A percentile compares a stretch with the other conserved stretches of the same genome.
These are phyloP conservation scores for Lipotes vexillifer DNA, from an alignment of 2,113 vertebrate species.

Conservation along the genomic window DNA sequence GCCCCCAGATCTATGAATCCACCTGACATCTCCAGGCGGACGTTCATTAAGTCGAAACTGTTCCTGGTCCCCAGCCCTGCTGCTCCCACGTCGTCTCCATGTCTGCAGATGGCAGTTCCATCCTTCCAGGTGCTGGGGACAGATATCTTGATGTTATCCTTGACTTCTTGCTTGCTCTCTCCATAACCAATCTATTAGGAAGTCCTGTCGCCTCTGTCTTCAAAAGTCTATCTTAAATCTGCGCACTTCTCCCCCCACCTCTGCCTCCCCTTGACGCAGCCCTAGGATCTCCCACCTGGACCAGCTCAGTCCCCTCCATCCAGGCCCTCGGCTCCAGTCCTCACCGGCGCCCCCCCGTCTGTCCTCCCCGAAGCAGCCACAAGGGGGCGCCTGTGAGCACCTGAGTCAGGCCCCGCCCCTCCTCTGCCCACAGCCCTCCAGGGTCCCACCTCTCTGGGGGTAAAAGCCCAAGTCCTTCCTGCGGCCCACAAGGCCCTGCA, in stretches of 20 bases:
- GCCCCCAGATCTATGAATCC: neutral
- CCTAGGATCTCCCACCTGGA: neutral
- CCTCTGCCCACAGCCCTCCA: neutral
- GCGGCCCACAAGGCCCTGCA: neutral
- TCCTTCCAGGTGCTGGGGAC: neutral
- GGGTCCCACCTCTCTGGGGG: neutral
- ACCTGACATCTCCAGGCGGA: neutral
- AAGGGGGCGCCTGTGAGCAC: neutral
- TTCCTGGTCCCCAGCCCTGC: neutral
- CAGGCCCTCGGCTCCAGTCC: too few relatives aligned
- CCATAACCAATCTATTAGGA: neutral
- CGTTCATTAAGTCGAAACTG: neutral
- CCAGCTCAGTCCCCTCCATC: neutral
- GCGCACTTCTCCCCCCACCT: neutral
- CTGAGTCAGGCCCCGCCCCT: neutral
- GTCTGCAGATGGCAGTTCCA: neutral
- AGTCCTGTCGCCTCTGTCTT: neutral
- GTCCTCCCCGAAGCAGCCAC: neutral
- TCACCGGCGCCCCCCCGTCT: neutral
- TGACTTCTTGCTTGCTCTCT: neutral
- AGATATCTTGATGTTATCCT: neutral
- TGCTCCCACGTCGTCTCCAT: neutral
- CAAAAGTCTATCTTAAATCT: neutral
- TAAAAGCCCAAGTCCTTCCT: neutral
- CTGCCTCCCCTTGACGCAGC: neutral